phyloP scores from a whole-genome alignment of 2,797 vertebrate species.

The Tympanoctomys barrerae region DNA sequence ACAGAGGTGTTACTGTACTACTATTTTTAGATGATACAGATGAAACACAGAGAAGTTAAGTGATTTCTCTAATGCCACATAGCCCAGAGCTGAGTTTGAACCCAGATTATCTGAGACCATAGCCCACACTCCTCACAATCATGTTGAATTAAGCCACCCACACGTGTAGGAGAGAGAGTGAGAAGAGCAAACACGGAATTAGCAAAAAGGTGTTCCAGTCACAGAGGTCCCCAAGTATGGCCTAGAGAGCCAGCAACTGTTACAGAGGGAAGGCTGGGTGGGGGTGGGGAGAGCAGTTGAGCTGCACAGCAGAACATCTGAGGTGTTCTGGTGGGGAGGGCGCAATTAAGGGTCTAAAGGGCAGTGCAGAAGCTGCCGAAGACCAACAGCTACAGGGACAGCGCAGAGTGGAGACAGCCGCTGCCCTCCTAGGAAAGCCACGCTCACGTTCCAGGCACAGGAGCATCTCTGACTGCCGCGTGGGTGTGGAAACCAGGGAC shows the following conservation, averaged over 20 bases:
- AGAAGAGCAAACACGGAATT: not conserved
- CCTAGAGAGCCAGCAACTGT: not conserved
- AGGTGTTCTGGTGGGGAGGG: too few species aligned
- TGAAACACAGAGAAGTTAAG: not conserved
- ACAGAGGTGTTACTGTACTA: not conserved
- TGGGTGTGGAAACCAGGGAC: not conserved
- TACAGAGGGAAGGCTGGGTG: not conserved
- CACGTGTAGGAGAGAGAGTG: not conserved
- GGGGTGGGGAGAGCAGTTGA: not conserved
- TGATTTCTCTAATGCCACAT: not conserved
- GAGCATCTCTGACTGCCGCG: not conserved
- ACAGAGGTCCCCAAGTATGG: accelerated
- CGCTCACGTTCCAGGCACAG: accelerated
- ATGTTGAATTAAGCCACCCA: accelerated
- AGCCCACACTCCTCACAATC: not conserved
- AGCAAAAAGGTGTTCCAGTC: not conserved
- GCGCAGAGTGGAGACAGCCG: not conserved
- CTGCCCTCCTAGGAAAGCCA: not conserved
- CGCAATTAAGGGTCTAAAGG: too few species aligned
- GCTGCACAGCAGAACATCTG: not conserved
- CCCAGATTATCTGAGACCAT: not conserved
- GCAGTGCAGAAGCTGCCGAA: not conserved
- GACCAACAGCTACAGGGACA: accelerated
- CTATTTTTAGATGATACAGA: not conserved
- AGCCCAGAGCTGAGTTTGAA: not conserved